Evolutionary conservation across 2,888 invertebrate species (phyloP), one percentile per base, ranked within the genome.

Genomic region (Steromphala cineraria): DNA sequence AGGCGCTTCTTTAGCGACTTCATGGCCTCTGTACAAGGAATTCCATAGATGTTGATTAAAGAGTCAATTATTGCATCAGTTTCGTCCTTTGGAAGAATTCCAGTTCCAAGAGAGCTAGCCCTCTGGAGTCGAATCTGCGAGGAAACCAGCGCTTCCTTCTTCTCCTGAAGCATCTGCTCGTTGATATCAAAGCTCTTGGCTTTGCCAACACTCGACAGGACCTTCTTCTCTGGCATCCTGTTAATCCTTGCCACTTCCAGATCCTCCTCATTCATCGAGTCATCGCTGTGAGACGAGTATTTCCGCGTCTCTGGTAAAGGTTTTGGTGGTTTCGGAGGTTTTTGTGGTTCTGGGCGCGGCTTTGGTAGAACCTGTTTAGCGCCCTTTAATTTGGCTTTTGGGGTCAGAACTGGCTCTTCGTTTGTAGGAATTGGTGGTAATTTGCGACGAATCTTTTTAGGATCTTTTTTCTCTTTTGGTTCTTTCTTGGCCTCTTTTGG

Each of bases 1-100:
- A 94, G 89, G 67, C 94, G 85, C 80, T 90, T 90, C 82, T 93
- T 93, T 56, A 92, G 83, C 5, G 91, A 91, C 85, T 91, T 92
- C 88, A 93, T 91, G 7, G 92, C 92, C 71, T 90, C 87, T 3
- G 92, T 92, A 40, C 93, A 92, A 15, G 90, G 91, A 13, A 91
- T 88, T 56, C 92, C 93, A 76, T 91, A 91, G 79, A 93, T 91
- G 71, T 88, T 89, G 28, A 92, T 90, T 79, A 91, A 81, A 0
- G 89, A 87, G 79, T 91, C 90, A 75, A 91, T 91, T 62, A 91
- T 90, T 81, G 85, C 87, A 84, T 91, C 91, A 21, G 90, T 90
- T 82, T 91, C 91, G 75, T 89, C 87, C 78, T 88, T 87, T 67
- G 90, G 88, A 75, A 80, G 83, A n/a, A 86, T 83, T 4, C 76